Conservation (phyloP, 1,140 invertebrate species). For the Helicorthomorpha holstii region DNA sequence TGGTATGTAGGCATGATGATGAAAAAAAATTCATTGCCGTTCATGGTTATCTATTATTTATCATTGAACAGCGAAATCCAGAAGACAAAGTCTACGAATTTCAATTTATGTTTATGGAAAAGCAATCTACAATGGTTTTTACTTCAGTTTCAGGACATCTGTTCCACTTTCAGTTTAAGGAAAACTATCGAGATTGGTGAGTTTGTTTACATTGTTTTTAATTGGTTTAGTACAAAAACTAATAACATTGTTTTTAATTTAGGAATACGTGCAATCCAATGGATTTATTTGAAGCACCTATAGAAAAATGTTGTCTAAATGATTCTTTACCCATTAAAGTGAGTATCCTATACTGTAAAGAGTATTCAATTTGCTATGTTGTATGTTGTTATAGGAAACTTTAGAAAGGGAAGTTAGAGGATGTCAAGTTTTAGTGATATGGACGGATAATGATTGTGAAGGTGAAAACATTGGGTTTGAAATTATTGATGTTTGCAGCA, state of each 20-base stretch:
- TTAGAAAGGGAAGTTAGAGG: conserved; percentile 59
- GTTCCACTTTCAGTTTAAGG: conserved; percentile 59
- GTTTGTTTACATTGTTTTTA: conserved; percentile 7
- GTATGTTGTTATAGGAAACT: conserved; percentile 37
- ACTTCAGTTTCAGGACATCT: conserved; percentile 97
- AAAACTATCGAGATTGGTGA: conserved; percentile 55
- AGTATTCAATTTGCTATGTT: too few relatives aligned
- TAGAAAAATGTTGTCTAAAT: conserved; percentile 56
- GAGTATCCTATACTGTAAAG: conserved; percentile 14
- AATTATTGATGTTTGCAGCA: conserved; percentile 77
- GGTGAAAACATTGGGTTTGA: conserved; percentile 99
- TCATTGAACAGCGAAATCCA: conserved; percentile 78
- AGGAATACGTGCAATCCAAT: conserved; percentile 59
- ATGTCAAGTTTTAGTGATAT: conserved; percentile 78
- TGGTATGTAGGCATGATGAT: too few relatives aligned
- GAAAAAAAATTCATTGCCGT: conserved; percentile 31
- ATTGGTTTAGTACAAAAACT: conserved; percentile 3
- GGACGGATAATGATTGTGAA: conserved; percentile 99
- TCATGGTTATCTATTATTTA: too few relatives aligned
- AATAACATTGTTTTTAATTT: conserved; percentile 1
- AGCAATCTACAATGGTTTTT: conserved; percentile 73
- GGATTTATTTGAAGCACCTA: conserved; percentile 77
- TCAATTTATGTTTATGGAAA: conserved; percentile 47
- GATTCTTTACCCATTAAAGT: conserved; percentile 66
- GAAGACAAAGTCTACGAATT: conserved; percentile 97